A percentile compares a stretch with the other conserved stretches of the same genome.
Conservation (phyloP, 1,140 invertebrate species). For the Olivierus martensii region DNA sequence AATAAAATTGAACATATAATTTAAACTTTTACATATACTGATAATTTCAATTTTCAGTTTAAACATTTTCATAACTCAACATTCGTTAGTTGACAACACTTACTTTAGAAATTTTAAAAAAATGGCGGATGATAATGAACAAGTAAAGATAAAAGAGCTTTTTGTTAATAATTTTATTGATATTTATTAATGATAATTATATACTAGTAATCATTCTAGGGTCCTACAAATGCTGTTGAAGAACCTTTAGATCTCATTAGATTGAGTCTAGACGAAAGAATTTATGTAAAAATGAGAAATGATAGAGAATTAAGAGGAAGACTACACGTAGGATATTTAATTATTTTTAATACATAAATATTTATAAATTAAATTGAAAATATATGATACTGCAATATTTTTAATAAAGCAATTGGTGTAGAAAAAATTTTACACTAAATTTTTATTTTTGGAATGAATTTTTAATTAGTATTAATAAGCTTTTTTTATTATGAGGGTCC, state of each 20-base stretch:
- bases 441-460: too few species aligned
- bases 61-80: too few species aligned
- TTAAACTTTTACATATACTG: too few species aligned
- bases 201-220: conserved; percentile 33
- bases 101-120: too few species aligned
- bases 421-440: too few species aligned
- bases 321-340: conserved; percentile 60
- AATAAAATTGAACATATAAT: too few species aligned
- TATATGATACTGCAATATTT: conserved; percentile 4
- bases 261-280: conserved; percentile 90
- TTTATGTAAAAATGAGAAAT: conserved; percentile 98
- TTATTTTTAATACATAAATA: conserved; percentile 1
- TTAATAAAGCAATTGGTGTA: too few species aligned
- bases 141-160: conserved; percentile 24
- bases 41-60: too few species aligned
- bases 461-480: too few species aligned
- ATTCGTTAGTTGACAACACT: too few species aligned
- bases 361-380: conserved; percentile 1
- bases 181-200: conserved; percentile 2
- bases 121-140: conserved; percentile 35
- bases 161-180: too few species aligned
- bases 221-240: conserved; percentile 76
- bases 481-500: too few species aligned
- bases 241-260: conserved; percentile 92
- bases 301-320: conserved; percentile 86